phyloP scores from a whole-genome alignment of 2,888 invertebrate genomes.

The Sialis fuliginosa region DNA sequence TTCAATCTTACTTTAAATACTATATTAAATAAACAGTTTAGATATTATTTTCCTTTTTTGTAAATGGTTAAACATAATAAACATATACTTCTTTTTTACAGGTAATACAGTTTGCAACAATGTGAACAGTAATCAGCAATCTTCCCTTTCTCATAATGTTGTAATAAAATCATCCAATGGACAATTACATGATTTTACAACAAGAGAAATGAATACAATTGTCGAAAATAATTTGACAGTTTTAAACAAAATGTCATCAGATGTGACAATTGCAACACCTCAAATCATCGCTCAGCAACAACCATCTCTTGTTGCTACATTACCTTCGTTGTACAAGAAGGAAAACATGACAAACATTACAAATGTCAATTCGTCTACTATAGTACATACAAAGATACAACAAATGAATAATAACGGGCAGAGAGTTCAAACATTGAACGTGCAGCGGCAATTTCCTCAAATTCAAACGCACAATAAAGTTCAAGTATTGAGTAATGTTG shows the following conservation, averaged over 20 bases:
- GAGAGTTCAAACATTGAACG: slow-evolving; percentile 4
- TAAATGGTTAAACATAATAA: no score
- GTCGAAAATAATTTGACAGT: no score
- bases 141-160: slow-evolving; percentile 3
- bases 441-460: slow-evolving; percentile 4
- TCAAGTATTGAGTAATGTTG: slow-evolving; percentile 24
- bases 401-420: slow-evolving; percentile 2
- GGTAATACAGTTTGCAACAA: slow-evolving; percentile 3
- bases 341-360: not conserved
- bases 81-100: no score
- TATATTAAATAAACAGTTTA: no score
- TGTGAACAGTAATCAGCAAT: slow-evolving; percentile 3
- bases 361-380: not conserved
- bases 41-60: no score
- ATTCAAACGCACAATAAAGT: slow-evolving; percentile 17
- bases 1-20: no score
- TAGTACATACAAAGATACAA: slow-evolving; percentile 1
- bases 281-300: not conserved
- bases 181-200: not conserved
- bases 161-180: slow-evolving; percentile 2
- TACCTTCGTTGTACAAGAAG: no score
- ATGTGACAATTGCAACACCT: no score
- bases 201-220: not conserved
- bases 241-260: no score
- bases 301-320: not conserved